Conservation (phyloP, 2,113 vertebrate species). For the Gymnorhina tibicen region DNA sequence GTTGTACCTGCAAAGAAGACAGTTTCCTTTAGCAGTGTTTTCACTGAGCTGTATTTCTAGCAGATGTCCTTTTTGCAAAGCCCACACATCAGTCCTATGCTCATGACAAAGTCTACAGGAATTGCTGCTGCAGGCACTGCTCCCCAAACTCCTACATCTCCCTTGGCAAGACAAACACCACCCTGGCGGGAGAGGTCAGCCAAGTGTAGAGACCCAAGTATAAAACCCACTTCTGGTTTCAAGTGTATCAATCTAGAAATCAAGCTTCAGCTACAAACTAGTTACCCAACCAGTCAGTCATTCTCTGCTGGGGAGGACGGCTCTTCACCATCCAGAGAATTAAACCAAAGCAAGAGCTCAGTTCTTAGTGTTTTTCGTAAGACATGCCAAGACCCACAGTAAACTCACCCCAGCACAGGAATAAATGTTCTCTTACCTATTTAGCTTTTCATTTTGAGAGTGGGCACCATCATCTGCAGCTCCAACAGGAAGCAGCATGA, state of each 20-base stretch:
- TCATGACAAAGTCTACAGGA: background rate
- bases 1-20: conserved; percentile 78
- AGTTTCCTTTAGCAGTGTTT: background rate
- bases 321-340: background rate
- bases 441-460: conserved; percentile 97
- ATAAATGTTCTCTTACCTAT: conserved; percentile 77
- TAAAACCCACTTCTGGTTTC: background rate
- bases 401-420: background rate
- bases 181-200: accelerated
- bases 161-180: background rate
- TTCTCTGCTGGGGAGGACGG: background rate
- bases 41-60: background rate
- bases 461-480: conserved; percentile 94
- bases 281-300: background rate
- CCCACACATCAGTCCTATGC: background rate
- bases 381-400: background rate
- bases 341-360: background rate
- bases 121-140: background rate
- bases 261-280: background rate
- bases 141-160: background rate
- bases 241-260: background rate
- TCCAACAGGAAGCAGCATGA: conserved; percentile 94
- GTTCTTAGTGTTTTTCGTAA: background rate
- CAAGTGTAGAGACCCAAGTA: background rate
- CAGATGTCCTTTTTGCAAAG: background rate